Evolutionary conservation across 2,797 vertebrate genomes (phyloP).

Genomic region (Chaetophractus vellerosus): DNA sequence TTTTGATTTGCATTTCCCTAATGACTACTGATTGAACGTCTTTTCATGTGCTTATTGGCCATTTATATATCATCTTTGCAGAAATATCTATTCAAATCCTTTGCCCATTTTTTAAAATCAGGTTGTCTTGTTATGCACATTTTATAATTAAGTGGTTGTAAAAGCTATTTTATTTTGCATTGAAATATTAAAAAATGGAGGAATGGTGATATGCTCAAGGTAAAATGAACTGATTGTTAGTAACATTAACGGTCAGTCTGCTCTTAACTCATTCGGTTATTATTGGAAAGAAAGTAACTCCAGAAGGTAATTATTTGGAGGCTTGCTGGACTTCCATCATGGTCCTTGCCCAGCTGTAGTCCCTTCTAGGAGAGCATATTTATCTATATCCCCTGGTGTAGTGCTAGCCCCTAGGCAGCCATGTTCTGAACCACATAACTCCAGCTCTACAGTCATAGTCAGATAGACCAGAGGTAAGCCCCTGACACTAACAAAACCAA

Average conservation of each 20-base stretch:
- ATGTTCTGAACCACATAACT: not conserved
- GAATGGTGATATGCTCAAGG: not conserved
- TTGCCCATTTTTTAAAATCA: not conserved
- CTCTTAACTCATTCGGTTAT: conserved; percentile 4
- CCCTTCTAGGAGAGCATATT: not conserved
- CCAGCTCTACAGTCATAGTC: not conserved
- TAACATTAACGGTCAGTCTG: not conserved
- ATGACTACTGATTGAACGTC: not conserved
- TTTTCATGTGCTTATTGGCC: not conserved
- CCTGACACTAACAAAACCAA: not conserved
- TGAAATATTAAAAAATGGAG: conserved; percentile 18
- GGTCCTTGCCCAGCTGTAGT: not conserved
- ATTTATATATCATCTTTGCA: not conserved
- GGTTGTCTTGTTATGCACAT: not conserved
- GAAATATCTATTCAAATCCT: conserved; percentile 1
- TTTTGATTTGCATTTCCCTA: conserved; percentile 7
- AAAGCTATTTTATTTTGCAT: conserved; percentile 9
- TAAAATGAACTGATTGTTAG: not conserved
- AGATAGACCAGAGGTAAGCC: not conserved
- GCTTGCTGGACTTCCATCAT: not conserved
- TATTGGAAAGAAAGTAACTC: conserved; percentile 2
- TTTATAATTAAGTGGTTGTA: not conserved
- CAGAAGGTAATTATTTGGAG: not conserved
- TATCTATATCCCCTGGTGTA: not conserved
- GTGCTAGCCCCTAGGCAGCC: not conserved